Evolutionary conservation across 1,140 invertebrate species (phyloP), one percentile per base, ranked within the genome.

Genomic region (Kradibia gibbosae): DNA sequence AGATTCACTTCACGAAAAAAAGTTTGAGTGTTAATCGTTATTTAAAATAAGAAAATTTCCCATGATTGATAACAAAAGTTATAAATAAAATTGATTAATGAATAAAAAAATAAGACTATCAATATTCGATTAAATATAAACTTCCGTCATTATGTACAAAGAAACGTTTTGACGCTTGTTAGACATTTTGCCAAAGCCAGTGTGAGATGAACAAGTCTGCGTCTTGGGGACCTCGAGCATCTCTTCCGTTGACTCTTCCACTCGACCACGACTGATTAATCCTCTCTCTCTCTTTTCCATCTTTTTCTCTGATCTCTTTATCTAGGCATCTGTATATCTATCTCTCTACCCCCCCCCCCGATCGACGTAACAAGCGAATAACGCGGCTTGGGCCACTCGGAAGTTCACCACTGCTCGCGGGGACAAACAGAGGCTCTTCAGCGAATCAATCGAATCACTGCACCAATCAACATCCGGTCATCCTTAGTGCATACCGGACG

Each of bases 401-500:
- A 90, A 90, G 88, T 88, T 86, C 83, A 83, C 77, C 50, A 28
- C 76, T 71, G 48, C 39, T 48, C 70, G 70, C 22, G 36, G 39
- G n/a, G 57, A 78, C 85, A 79, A 85, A 82, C 83, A 79, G 78
- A 78, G 82, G 84, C 86, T 88, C 86, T 88, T 87, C 82, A 87
- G 84, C 86, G 84, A 86, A 87, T 87, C 85, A 87, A 86, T 86
- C 85, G 86, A 87, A 87, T 87, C 85, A 87, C 84, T 86, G 86
- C 86, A 87, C 87, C 86, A 84, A 86, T 83, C 85, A 84, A 86
- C 88, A 87, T 89, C 89, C 89, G 89, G 87, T 84, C 84, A 70
- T 77, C 57, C 78, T 75, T 25, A 78, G 62, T 48, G 57, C 42
- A 70, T 65, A n/a, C 50, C 62, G 65, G 67, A 22, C 48, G 39